Evolutionary conservation across 2,113 vertebrate genomes (phyloP).

Genomic region (Prunella fulvescens): DNA sequence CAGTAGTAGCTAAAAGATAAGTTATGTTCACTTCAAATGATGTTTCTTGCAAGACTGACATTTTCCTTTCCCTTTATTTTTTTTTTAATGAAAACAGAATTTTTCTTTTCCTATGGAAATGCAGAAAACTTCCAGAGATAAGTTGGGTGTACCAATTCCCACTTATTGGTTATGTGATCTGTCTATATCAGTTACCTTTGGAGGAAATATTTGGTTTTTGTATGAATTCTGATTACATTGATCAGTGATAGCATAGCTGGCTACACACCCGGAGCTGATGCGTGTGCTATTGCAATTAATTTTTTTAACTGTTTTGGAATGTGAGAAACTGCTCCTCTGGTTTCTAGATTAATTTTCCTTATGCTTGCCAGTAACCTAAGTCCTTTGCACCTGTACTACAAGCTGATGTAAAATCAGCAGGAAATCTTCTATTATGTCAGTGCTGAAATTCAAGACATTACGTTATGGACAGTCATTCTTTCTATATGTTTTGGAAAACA

Average conservation of each 20-base stretch:
- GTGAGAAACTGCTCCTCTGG: conserved; percentile 57
- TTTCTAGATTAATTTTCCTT: conserved; percentile 62
- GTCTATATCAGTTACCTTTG: conserved; percentile 43
- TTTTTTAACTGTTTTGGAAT: conserved; percentile 60
- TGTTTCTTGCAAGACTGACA: not conserved
- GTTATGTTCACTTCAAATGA: not conserved
- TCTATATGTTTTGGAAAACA: conserved; percentile 22
- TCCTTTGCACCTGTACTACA: conserved; percentile 62
- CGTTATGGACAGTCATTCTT: conserved; percentile 8
- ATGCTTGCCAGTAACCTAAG: conserved; percentile 44
- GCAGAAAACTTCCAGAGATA: not conserved
- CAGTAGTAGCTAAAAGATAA: not conserved
- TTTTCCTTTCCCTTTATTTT: not conserved
- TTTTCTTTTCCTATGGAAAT: not conserved
- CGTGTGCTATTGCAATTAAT: conserved; percentile 65
- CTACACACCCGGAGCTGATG: not conserved
- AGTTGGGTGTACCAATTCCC: conserved; percentile 4
- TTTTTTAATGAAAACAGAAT: not conserved
- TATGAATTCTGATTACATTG: conserved; percentile 3
- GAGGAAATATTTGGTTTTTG: conserved; percentile 18
- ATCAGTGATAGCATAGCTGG: not conserved
- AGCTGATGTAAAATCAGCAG: conserved; percentile 60
- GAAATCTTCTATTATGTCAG: conserved; percentile 56
- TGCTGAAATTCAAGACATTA: conserved; percentile 51
- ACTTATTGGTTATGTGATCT: conserved; percentile 36